phyloP scores from a whole-genome alignment of 2,797 vertebrate genomes.

The Tragopan temminckii region DNA sequence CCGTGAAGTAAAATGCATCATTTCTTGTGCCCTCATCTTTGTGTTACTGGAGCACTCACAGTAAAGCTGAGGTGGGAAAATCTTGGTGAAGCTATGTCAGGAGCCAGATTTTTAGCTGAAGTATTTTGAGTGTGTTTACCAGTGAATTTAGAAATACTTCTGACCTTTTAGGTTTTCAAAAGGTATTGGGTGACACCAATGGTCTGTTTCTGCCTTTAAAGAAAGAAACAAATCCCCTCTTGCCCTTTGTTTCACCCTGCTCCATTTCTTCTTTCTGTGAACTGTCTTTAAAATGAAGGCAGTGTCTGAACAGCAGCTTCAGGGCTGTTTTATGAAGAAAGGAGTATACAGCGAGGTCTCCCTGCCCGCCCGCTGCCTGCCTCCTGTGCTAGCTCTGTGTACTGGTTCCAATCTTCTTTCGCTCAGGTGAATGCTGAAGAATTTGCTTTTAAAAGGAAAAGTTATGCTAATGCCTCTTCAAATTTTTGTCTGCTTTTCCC shows the following conservation, averaged over 20 bases:
- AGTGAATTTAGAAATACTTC: not conserved
- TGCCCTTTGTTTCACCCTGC: not conserved
- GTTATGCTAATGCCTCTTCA: not conserved
- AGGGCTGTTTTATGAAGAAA: not conserved
- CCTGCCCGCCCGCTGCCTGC: not conserved
- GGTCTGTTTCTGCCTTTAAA: not conserved
- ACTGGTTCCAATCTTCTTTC: not conserved
- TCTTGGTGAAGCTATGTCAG: not conserved
- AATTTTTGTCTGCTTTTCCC: not conserved
- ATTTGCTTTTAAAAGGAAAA: conserved; percentile 2
- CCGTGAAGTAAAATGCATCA: not conserved
- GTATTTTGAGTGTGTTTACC: not conserved
- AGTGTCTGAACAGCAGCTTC: not conserved
- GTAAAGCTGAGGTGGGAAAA: not conserved
- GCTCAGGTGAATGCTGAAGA: not conserved
- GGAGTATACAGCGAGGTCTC: not conserved
- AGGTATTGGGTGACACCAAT: not conserved
- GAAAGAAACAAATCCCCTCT: not conserved
- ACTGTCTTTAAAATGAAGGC: not conserved
- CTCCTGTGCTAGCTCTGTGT: not conserved
- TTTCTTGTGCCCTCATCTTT: not conserved
- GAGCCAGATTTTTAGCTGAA: not conserved
- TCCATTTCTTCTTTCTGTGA: not conserved
- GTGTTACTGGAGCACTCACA: not conserved
- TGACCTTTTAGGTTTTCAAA: not conserved